These are phyloP conservation scores for Bagarius yarrelli DNA, from an alignment of 2,113 vertebrate species.

Conservation along the genomic window DNA sequence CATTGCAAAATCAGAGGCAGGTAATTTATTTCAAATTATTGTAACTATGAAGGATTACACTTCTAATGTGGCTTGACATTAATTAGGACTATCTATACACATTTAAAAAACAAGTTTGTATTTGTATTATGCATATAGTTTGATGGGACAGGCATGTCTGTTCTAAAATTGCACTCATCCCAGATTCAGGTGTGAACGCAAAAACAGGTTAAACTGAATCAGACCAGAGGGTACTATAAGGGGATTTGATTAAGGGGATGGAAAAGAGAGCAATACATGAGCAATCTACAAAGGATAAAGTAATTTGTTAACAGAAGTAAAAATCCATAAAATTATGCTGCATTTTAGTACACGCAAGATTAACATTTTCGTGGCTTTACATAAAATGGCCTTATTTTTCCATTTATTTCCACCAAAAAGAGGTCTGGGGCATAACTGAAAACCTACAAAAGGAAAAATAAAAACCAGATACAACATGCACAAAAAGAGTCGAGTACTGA, in stretches of 20 bases:
- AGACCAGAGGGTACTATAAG: constrained; percentile 62
- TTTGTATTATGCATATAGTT: constrained; percentile 85
- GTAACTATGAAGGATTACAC: constrained; percentile 38
- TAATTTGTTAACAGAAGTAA: constrained; percentile 84
- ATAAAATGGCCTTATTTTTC: constrained; percentile 78
- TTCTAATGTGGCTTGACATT: constrained; percentile 79
- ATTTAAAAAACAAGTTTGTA: constrained; percentile 76
- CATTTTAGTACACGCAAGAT: constrained; percentile 93
- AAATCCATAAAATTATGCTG: constrained; percentile 91
- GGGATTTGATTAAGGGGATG: constrained; percentile 45
- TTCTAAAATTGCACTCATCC: constrained; percentile 77
- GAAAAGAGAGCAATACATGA: constrained; percentile 81
- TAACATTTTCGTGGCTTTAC: constrained; percentile 68
- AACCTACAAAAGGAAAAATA: constrained; percentile 50
- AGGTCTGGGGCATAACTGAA: constrained; percentile 82
- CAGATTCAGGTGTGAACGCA: constrained; percentile 91
- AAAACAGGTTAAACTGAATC: constrained; percentile 76
- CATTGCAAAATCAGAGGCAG: constrained; percentile 78
- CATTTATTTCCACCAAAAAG: constrained; percentile 37
- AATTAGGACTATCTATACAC: constrained; percentile 81
- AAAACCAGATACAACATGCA: constrained; percentile 72
- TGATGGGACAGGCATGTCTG: constrained; percentile 77
- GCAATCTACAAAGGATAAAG: constrained; percentile 88
- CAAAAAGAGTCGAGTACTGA: constrained; percentile 65
- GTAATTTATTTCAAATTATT: constrained; percentile 69